Base-by-base conservation (phyloP, 2,888 invertebrate genomes). In the Hypomecis atomaria region DNA sequence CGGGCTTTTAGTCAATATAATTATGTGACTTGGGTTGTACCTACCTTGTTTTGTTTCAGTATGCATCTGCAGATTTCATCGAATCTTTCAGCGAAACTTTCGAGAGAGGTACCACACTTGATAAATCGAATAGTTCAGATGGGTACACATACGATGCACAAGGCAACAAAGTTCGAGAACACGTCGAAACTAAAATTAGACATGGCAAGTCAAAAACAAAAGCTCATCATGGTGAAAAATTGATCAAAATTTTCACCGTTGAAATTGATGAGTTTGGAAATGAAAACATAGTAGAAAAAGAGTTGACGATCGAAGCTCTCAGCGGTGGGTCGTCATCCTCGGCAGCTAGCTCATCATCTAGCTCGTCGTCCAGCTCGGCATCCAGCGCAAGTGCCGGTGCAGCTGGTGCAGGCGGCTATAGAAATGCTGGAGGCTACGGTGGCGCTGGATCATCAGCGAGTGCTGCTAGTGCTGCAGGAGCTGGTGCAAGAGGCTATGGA, bases 231-330 rank as follows among this genome's bases (percentile, higher is more conserved):
- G 62, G 62, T 10, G 81, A 83, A 53, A 80, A 78, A 47, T 65
- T 78, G 13, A 71, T 78, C 3, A 75, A 73, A 67, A 82, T 69
- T 0, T 69, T 85, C 4, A 70, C 74, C 0, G 79, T 87, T 1
- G 77, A 75, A 13, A 67, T 69, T 0, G 86, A 88, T 58, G 77
- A 73, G 1, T 10, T 47, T 0, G 90, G 89, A 4, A 71, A 80
- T 9, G 82, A 86, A 70, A 69, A 54, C 0, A 72, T 89, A 6
- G 71, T 68, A n/a, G 88, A 90, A 72, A 78, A 84, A 69, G 88
- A 90, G 70, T 76, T 83, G 0, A 70, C 83, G 0, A 79, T 88
- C 10, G 79, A 78, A 42, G 77, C 56, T 0, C 8, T 56, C 7
- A 3, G 6, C 1, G n/a, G 62, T 40, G 33, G 47, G n/a, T 48